Percentiles rank a stretch among this genome's conserved stretches.
Conservation (phyloP, 2,797 vertebrate genomes). For the Apogon hyalosoma region DNA sequence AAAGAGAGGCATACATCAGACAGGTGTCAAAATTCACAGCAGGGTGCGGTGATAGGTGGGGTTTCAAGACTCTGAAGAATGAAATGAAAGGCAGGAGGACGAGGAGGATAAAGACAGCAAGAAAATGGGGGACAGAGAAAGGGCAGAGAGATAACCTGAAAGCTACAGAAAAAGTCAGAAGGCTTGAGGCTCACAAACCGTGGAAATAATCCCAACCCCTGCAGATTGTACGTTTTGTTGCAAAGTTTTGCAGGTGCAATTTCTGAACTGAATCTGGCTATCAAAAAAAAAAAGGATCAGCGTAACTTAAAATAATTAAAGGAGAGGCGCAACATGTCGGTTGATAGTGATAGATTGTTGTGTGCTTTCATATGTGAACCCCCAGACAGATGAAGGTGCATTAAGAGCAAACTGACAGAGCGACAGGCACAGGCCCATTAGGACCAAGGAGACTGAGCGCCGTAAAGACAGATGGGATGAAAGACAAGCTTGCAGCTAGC, state of each 20-base stretch:
- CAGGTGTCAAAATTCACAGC: slow-evolving; percentile 78
- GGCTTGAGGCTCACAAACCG: slow-evolving; percentile 32
- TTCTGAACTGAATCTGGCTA: not conserved
- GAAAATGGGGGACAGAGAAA: slow-evolving; percentile 21
- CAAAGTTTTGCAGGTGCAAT: not conserved
- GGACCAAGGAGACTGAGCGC: slow-evolving; percentile 66
- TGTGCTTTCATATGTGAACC: slow-evolving; percentile 40
- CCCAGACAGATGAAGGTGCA: slow-evolving; percentile 58
- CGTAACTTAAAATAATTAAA: slow-evolving; percentile 46
- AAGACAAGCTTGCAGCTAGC: slow-evolving; percentile 76
- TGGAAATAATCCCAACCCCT: not conserved
- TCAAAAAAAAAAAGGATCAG: not conserved
- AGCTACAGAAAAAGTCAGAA: slow-evolving; percentile 30
- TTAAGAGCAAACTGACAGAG: slow-evolving; percentile 60
- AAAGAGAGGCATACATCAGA: slow-evolving; percentile 74
- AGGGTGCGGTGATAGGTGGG: slow-evolving; percentile 57
- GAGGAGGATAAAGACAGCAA: slow-evolving; percentile 25
- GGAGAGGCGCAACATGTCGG: slow-evolving; percentile 26
- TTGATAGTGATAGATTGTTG: slow-evolving; percentile 44
- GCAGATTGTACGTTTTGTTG: slow-evolving; percentile 3
- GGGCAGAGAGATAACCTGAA: slow-evolving; percentile 40
- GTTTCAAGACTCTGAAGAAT: slow-evolving; percentile 53
- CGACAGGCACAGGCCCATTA: slow-evolving; percentile 68
- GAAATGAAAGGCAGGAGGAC: slow-evolving; percentile 53
- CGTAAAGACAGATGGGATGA: slow-evolving; percentile 82